Base-by-base conservation (phyloP, 1,140 invertebrate species). In the Drosophila rufa region DNA sequence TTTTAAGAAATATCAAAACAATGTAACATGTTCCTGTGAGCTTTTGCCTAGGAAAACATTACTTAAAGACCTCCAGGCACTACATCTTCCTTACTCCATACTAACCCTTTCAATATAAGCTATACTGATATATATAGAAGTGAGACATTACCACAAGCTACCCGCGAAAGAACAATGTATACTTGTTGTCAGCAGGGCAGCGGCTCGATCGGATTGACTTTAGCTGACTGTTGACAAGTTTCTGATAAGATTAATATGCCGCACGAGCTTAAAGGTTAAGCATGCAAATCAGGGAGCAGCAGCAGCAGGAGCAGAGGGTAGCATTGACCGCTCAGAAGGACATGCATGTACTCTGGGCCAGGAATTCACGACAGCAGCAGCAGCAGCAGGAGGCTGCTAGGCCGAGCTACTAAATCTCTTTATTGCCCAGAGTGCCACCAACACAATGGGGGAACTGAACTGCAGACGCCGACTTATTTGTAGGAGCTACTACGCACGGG, bases 161-260 rank as follows among this genome's bases (percentile, higher is more conserved):
- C 8, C 7, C 45, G 46, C 62, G 60, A 84, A 43, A 68, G 60
- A 90, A 89, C 84, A 90, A 87, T 89, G 85, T 74, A 79, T 55
- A 89, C 78, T 71, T 79, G 58, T 90, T 90, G 84, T 87, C 84
- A 89, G 68, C 73, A 25, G 66, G 36, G 11, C 58, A 43, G 38
- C 61, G 38, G 50, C 57, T 58, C 50, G 55, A 65, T 69, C 71
- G 47, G 61, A 82, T 67, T 87, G 83, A 76, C 76, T 79, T 62
- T 64, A 61, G 73, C 66, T 73, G 82, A 81, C 79, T 90, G 85
- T 76, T 89, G 85, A 89, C 86, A 89, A 89, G 85, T 89, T 90
- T 87, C 83, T 82, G 85, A 90, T 89, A 89, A 89, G 85, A 89
- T 89, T 85, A 91, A 89, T 89, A 89, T 89, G 85, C 74, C 66